These are phyloP conservation scores for Morus bassanus DNA, from an alignment of 2,797 vertebrate species.

Conservation along the genomic window DNA sequence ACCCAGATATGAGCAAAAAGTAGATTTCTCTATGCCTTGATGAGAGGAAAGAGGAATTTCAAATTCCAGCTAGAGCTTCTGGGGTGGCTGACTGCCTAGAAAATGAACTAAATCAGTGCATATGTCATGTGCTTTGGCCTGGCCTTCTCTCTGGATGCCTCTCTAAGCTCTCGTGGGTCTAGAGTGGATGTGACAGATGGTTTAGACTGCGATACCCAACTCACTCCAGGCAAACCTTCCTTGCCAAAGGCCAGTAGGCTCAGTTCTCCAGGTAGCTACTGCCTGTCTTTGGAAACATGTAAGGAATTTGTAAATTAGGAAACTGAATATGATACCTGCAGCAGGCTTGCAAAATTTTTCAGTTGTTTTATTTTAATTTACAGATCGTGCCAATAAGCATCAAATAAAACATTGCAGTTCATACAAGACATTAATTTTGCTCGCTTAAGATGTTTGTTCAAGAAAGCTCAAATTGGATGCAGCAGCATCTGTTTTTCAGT, in stretches of 20 bases:
- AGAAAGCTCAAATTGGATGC: slow-evolving; percentile 11
- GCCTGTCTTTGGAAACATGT: neutral
- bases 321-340: neutral
- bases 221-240: neutral
- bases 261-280: neutral
- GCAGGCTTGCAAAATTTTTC: neutral
- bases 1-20: neutral
- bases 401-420: neutral
- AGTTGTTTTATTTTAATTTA: slow-evolving; percentile 3
- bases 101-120: neutral
- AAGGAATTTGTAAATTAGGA: neutral
- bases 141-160: neutral
- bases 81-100: neutral
- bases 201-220: neutral
- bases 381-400: neutral
- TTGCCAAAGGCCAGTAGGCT: neutral
- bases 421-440: neutral
- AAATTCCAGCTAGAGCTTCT: neutral
- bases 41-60: neutral
- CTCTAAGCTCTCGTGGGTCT: neutral
- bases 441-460: slow-evolving; percentile 43
- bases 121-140: neutral
- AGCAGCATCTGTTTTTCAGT: slow-evolving; percentile 36
- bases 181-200: neutral
- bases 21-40: neutral